Base-by-base conservation (phyloP, 2,113 vertebrate species). In the Cyprinodon tularosa region DNA sequence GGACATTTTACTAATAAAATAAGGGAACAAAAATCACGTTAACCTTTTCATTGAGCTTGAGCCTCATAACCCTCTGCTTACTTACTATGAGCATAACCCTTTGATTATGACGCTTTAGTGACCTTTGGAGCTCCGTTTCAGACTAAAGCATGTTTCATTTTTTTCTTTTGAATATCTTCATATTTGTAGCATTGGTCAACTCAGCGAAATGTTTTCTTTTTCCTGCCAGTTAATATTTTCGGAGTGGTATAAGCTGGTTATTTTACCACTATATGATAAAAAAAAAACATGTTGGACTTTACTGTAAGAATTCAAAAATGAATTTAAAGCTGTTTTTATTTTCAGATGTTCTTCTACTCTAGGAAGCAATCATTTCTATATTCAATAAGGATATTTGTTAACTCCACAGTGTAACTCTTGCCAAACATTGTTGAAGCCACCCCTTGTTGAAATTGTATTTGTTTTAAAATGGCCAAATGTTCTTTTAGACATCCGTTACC, bases 61-160 rank as follows among this genome's bases (percentile, higher is more conserved):
- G 95, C 96, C 93, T 95, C 93, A 88, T 96, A 96, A 95, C 96
- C 92, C 95, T 94, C 96, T 92, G 96, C 96, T 96, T 96, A 95
- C 96, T 96, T 69, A 95, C 64, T 93, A 94, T 94, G 78, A 62
- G 86, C 94, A 95, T 98, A 97, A 97, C 96, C 94, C 92, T 92
- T n/a, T 91, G 87, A 91, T 86, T 88, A 86, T 68, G 76, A 91
- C 77, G 84, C 88, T 78, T 92, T 73, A 86, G 81, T 89, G 91
- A 92, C 90, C 88, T 89, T 90, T 87, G 87, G 89, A 93, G 86
- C 96, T 95, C 89, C 74, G 91, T 90, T 94, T 89, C 87, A 86
- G 89, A 94, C 89, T 84, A 83, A 94, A 94, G 93, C 94, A 94
- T 94, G 93, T 92, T 88, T 87, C 88, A 90, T 92, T 91, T 93